Evolutionary conservation across 2,113 vertebrate genomes (phyloP).

Genomic region (Lasiurus cinereus): DNA sequence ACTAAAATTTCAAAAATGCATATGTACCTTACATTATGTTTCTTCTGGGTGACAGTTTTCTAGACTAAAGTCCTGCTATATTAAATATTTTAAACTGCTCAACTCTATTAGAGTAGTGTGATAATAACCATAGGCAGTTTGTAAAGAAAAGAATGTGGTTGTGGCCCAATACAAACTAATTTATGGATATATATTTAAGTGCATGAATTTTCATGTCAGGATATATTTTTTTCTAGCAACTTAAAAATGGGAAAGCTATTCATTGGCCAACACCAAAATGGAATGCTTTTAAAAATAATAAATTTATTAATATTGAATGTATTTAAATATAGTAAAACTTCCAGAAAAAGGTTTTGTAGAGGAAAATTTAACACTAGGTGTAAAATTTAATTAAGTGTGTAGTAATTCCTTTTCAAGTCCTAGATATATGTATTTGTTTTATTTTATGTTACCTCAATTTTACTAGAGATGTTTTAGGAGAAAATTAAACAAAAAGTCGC

Average conservation of each 20-base stretch:
- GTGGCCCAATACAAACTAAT: not conserved
- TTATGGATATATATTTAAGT: not conserved
- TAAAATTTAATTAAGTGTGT: not conserved
- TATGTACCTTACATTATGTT: not conserved
- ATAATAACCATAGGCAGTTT: not conserved
- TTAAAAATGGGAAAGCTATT: not conserved
- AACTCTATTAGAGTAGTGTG: not conserved
- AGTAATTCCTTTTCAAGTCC: not conserved
- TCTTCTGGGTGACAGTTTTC: not conserved
- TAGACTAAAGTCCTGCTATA: not conserved
- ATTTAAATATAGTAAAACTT: not conserved
- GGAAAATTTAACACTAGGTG: not conserved
- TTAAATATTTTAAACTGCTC: not conserved
- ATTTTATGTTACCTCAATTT: conserved; percentile 24
- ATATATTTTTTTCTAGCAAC: not conserved
- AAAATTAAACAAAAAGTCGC: not conserved
- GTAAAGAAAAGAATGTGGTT: not conserved
- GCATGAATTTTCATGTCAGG: not conserved
- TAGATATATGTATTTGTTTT: not conserved
- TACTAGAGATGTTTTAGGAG: not conserved
- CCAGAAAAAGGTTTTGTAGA: not conserved
- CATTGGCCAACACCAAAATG: not conserved
- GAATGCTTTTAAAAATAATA: not conserved
- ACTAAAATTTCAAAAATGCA: not conserved
- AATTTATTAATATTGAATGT: not conserved